Conservation (phyloP, 2,113 vertebrate genomes). For the Peucedramus taeniatus region DNA sequence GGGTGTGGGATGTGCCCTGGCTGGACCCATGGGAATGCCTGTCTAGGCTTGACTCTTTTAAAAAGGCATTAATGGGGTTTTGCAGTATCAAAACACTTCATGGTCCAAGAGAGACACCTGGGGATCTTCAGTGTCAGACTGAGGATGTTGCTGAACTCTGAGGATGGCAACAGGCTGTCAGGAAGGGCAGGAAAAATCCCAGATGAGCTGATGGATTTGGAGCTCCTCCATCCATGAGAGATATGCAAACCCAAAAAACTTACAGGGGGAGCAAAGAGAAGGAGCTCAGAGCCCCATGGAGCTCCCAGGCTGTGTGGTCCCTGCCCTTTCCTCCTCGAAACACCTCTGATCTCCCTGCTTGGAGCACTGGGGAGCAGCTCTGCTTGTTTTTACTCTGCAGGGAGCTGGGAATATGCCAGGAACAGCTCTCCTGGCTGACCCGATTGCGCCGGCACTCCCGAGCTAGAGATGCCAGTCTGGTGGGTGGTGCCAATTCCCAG, state of each 20-base stretch:
- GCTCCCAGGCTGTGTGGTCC: background rate
- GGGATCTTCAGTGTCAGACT: background rate
- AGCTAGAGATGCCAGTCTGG: background rate
- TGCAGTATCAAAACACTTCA: background rate
- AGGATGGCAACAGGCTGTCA: background rate
- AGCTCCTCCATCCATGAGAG: background rate
- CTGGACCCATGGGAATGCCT: background rate
- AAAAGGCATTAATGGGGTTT: background rate
- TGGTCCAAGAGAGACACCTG: background rate
- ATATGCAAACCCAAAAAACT: background rate
- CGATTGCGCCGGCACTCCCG: fast-evolving
- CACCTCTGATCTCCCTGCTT: background rate
- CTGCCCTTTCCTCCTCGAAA: background rate
- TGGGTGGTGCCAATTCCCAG: conserved; percentile 17
- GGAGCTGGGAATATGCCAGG: background rate
- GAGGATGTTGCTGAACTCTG: background rate
- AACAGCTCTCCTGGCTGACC: background rate
- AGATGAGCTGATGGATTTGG: background rate
- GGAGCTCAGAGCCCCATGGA: background rate
- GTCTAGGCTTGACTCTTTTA: background rate
- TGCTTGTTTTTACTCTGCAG: background rate
- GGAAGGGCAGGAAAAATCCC: background rate
- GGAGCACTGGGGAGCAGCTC: background rate
- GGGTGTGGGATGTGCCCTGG: background rate
- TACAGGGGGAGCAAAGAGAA: background rate